Evolutionary conservation across 53 echinoderm and acorn worm species (phyloP), one percentile per base, ranked within the genome.

Genomic region (Luidia sarsii): DNA sequence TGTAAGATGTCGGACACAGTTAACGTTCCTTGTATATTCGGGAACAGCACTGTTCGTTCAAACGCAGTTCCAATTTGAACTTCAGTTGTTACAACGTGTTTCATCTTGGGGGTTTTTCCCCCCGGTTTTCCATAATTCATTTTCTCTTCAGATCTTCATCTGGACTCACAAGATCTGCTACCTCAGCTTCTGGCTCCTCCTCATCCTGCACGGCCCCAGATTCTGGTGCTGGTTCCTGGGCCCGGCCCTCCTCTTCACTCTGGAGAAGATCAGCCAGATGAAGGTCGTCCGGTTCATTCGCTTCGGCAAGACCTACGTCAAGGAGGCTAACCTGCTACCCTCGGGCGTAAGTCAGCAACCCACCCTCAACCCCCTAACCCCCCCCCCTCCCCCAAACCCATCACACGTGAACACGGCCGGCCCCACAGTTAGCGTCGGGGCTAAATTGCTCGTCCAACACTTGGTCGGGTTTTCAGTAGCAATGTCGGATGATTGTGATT

Each of bases 321-420:
- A 86, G 67, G 82, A 90, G 57, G 82, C 70, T 8, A 86, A 90
- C 49, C 38, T 90, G 19, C 75, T 90, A 4, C 81, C 86, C 31
- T 90, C 90, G 46, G 75, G 86, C 23, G 90, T 90, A 74, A 80
- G 86, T 86, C 27, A n/a, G n/a, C n/a, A n/a, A n/a, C n/a, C n/a
- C n/a, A n/a, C n/a, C n/a, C n/a, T n/a, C n/a, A n/a, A n/a, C n/a
- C n/a, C n/a, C n/a, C n/a, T n/a, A n/a, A n/a, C n/a, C n/a, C n/a
- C n/a, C n/a, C n/a, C n/a, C n/a, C n/a, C n/a, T n/a, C n/a, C n/a
- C n/a, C n/a, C n/a, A n/a, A n/a, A n/a, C n/a, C n/a, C n/a, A n/a
- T n/a, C n/a, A n/a, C n/a, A n/a, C n/a, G n/a, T n/a, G n/a, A n/a
- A n/a, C n/a, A n/a, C n/a, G n/a, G n/a, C n/a, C n/a, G n/a, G n/a